phyloP scores from a whole-genome alignment of 2,888 invertebrate species.

The Cryptus viduatorius region DNA sequence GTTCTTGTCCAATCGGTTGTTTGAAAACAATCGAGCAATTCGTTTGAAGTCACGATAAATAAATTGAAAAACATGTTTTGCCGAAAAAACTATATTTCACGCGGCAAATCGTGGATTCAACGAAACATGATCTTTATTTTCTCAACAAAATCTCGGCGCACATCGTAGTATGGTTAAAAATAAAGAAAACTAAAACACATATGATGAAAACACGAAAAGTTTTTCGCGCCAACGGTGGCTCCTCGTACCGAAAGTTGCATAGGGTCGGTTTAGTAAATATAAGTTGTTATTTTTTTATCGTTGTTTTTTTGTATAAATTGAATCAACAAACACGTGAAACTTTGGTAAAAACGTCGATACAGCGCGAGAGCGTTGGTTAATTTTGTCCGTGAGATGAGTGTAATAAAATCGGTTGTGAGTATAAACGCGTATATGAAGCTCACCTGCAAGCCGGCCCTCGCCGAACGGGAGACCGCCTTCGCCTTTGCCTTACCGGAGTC shows the following conservation, averaged over 20 bases:
- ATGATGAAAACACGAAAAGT: conserved; percentile 64
- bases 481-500: conserved; percentile 99
- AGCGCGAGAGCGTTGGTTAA: neutral
- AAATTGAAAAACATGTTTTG: conserved; percentile 36
- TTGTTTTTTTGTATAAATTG: conserved; percentile 86
- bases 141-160: neutral
- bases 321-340: conserved; percentile 88
- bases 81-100: conserved; percentile 40
- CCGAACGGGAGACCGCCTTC: conserved; percentile 99
- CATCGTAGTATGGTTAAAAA: neutral
- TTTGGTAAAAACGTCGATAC: neutral
- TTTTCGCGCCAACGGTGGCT: conserved; percentile 80
- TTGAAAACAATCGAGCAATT: conserved; percentile 74
- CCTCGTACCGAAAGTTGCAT: conserved; percentile 54
- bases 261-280: conserved; percentile 12
- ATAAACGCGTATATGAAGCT: conserved; percentile 72
- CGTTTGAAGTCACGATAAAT: conserved; percentile 42
- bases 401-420: neutral
- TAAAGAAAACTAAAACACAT: conserved; percentile 36
- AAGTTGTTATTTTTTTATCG: neutral
- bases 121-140: neutral
- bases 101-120: neutral
- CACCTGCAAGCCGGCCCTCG: conserved; percentile 99
- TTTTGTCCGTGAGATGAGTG: neutral
- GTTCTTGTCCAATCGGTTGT: conserved; percentile 72